Evolutionary conservation across 2,113 vertebrate genomes (phyloP), one percentile per base, ranked within the genome.

Genomic region (Astur gentilis): DNA sequence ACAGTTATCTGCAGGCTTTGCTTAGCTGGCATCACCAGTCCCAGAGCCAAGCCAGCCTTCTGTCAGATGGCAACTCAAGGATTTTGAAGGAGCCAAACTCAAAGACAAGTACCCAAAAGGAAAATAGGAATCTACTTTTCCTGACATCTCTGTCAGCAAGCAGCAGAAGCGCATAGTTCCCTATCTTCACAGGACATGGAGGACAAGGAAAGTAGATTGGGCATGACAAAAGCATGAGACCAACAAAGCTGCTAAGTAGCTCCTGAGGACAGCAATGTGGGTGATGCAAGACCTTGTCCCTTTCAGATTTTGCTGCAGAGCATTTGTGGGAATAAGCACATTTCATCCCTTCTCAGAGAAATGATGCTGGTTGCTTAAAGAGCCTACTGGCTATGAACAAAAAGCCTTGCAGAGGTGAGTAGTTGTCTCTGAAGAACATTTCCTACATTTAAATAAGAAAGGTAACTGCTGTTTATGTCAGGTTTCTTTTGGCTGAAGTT

Each of bases 261-360:
- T 73, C n/a, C 42, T 75, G 42, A 78, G 10, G 17, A 78, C 13
- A 54, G 29, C 29, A 60, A 10, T 7, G 15, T 47, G 52, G 13
- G 13, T 54, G n/a, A 55, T 64, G 17, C 4, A 89, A 38, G 16
- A 78, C 23, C 16, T 78, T n/a, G 4, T 67, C 38, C 21, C 47
- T 69, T 77, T 23, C 26, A 57, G 54, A 57, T 72, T 67, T 86
- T 69, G 19, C 11, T 2, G 0, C 36, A 73, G 49, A 83, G 10
- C 11, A 11, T 65, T 66, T 1, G 0, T 17, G 31, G 19, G 31
- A 77, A 49, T 31, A 73, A 79, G 6, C 25, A 27, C 8, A 4
- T 77, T 85, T 64, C 57, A 38, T 72, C 32, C 16, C 23, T 77
- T 70, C 25, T 36, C 29, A 25, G 15, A 72, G 36, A 62, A 83